Evolutionary conservation across 1,140 invertebrate genomes (phyloP), one percentile per base, ranked within the genome.

Genomic region (Argopecten irradians): DNA sequence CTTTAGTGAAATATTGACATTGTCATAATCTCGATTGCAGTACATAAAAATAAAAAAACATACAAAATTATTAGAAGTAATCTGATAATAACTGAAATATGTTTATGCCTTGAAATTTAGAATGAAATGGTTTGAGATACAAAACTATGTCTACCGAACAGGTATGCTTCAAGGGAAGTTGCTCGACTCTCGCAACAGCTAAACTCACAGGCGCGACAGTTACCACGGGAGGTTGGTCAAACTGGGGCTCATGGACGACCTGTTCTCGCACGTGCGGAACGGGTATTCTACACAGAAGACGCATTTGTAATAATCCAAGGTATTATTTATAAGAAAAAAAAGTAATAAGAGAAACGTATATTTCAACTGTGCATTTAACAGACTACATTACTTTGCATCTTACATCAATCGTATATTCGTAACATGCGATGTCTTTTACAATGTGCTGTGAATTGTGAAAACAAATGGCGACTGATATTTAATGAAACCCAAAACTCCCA

Each of bases 241-340:
- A 83, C 14, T 90, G 89, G 89, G 85, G 85, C 32, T 11, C 36
- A 13, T 90, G 89, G 89, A 83, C 84, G 0, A 85, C 55, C 1
- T 90, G 89, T 55, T 46, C 39, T 34, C 34, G 87, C n/a, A 88
- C 89, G 28, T 90, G 89, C 84, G 89, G 89, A 34, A 33, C 84
- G 0, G 89, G 89, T 13, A 34, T 88, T 2, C 33, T 43, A 13
- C 84, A 35, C 34, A 36, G 89, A 34, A 83, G 36, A n/a, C 82
- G 89, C n/a, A 82, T 83, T 16, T 90, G 89, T 71, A 36, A 90
- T 41, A 90, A 88, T 35, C 89, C 89, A 16, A 83, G 39, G 89
- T 89, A 28, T 85, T 33, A 43, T 43, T 28, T 28, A 0, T 13
- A 9, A 19, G 7, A 32, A 86, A 43, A 46, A 19, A 55, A n/a